phyloP scores from a whole-genome alignment of 2,113 vertebrate species.

The Cyanistes caeruleus region DNA sequence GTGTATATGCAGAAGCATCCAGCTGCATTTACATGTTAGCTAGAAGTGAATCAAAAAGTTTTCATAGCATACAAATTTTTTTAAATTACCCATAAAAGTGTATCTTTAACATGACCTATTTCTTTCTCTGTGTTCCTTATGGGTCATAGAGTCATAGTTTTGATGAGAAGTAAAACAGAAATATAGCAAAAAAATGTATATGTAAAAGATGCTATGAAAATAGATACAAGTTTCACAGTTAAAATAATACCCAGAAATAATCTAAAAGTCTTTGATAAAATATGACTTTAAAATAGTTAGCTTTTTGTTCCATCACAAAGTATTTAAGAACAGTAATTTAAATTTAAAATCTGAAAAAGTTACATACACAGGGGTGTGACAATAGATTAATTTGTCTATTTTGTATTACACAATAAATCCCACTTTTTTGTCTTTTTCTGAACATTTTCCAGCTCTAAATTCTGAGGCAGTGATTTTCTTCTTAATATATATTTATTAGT shows the following conservation, averaged over 20 bases:
- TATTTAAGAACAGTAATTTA: neutral
- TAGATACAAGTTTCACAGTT: neutral
- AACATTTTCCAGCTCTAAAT: neutral
- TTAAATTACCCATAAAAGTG: neutral
- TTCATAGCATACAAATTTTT: neutral
- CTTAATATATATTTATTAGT: neutral
- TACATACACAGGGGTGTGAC: neutral
- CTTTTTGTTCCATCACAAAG: neutral
- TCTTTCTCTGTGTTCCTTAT: neutral
- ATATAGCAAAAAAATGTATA: neutral
- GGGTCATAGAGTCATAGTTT: neutral
- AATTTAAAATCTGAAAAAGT: neutral
- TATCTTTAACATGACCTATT: neutral
- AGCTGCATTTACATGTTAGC: neutral
- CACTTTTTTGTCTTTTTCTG: neutral
- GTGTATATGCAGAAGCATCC: neutral
- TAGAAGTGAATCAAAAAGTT: neutral
- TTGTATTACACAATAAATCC: neutral
- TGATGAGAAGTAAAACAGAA: neutral
- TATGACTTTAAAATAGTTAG: neutral
- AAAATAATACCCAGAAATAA: neutral
- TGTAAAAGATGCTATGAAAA: neutral
- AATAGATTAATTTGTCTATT: neutral
- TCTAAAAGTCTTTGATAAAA: neutral
- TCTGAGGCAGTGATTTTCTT: neutral